phyloP scores from a whole-genome alignment of 1,140 invertebrate genomes.

The Calephelis nemesis region DNA sequence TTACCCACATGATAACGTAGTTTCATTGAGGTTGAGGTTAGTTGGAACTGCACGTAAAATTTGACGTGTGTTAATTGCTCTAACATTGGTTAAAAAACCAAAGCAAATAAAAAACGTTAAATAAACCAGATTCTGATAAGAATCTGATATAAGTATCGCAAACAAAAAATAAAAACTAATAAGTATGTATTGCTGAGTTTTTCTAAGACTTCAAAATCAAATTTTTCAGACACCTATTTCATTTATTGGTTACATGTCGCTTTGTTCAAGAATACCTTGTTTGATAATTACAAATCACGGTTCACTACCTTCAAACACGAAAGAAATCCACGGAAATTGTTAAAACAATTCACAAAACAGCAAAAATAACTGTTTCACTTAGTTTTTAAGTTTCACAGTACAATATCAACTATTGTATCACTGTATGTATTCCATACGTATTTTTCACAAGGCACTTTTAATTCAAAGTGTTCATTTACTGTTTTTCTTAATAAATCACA shows the following conservation, averaged over 20 bases:
- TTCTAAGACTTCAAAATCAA: neutral
- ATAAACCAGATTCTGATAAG: neutral
- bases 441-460: neutral
- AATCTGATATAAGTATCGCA: neutral
- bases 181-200: neutral
- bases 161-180: neutral
- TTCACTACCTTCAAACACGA: conserved; percentile 55
- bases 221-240: neutral
- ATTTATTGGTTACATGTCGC: neutral
- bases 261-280: conserved; percentile 40
- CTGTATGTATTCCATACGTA: neutral
- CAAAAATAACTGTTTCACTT: conserved; percentile 36
- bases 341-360: conserved; percentile 52
- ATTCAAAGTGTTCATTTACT: neutral
- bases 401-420: conserved; percentile 1
- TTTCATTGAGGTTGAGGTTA: conserved; percentile 5
- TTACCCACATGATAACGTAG: neutral
- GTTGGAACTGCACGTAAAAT: neutral
- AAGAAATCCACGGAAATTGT: conserved; percentile 48
- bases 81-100: neutral
- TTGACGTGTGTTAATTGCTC: conserved; percentile 1
- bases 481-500: neutral
- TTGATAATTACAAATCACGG: conserved; percentile 32
- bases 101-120: neutral
- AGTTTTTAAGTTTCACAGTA: conserved; percentile 19